Percentiles rank a stretch among this genome's conserved stretches.
Conservation (phyloP, 2,888 invertebrate genomes). For the Penaeus monodon region DNA sequence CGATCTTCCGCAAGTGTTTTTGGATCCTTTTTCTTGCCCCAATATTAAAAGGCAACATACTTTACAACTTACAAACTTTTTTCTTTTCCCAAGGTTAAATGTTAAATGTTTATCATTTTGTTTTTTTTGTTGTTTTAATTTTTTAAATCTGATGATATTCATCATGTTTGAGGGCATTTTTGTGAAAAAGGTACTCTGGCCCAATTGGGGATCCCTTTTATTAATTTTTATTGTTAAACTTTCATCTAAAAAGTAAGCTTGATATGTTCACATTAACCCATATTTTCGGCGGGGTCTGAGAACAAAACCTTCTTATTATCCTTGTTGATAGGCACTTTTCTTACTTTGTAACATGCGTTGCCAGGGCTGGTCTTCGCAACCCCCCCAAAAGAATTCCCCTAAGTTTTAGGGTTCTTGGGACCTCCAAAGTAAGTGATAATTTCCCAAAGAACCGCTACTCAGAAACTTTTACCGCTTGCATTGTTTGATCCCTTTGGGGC, state of each 20-base stretch:
- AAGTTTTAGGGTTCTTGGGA: slow-evolving; percentile 90
- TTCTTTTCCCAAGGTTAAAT: slow-evolving; percentile 84
- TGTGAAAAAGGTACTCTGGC: neutral
- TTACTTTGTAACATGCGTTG: slow-evolving; percentile 59
- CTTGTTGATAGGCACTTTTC: neutral
- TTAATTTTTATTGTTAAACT: too few relatives aligned
- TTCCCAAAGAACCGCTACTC: slow-evolving; percentile 95
- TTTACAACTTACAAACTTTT: slow-evolving; percentile 94
- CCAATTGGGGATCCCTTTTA: too few relatives aligned
- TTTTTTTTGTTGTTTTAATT: neutral
- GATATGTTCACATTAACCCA: too few relatives aligned
- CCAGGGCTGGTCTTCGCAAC: slow-evolving; percentile 84
- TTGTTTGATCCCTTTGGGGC: slow-evolving; percentile 92
- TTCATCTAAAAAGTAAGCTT: too few relatives aligned
- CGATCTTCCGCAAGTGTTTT: slow-evolving; percentile 95
- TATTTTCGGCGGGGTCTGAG: too few relatives aligned
- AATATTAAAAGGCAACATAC: slow-evolving; percentile 92
- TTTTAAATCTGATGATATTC: too few relatives aligned
- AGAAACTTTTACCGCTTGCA: slow-evolving; percentile 92
- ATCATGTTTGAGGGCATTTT: neutral
- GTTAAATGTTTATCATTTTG: neutral
- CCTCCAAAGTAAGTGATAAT: slow-evolving; percentile 97
- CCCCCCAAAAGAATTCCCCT: slow-evolving; percentile 93
- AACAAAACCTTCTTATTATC: neutral
- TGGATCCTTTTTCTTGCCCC: slow-evolving; percentile 93